These are phyloP conservation scores for honey bee (Apis mellifera) DNA, from an alignment of 1,140 invertebrate genomes.

Conservation along the genomic window Amel_HAv3.1 CM009942.2:2028001-2028500, in stretches of 20 bases:
- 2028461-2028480: too few species aligned
- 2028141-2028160: conserved; percentile 68
- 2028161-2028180: conserved; percentile 53
- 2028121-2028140: conserved; percentile 80
- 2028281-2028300: background rate
- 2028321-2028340: too few species aligned
- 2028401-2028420: too few species aligned
- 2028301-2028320: background rate
- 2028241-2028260: background rate
- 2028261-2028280: too few species aligned
- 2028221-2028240: background rate
- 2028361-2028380: too few species aligned
- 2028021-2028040: conserved; percentile 69
- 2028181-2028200: background rate
- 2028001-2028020: conserved; percentile 65
- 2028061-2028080: conserved; percentile 70
- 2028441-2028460: too few species aligned
- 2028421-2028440: too few species aligned
- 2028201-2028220: background rate
- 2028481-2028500: too few species aligned
- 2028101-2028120: conserved; percentile 83
- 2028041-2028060: conserved; percentile 67
- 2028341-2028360: too few species aligned
- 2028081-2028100: conserved; percentile 83
- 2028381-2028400: too few species aligned